A percentile compares a stretch with the other conserved stretches of the same genome.
These are phyloP conservation scores for Leptopilina clavipes DNA, from an alignment of 1,140 invertebrate species.

Conservation along the genomic window DNA sequence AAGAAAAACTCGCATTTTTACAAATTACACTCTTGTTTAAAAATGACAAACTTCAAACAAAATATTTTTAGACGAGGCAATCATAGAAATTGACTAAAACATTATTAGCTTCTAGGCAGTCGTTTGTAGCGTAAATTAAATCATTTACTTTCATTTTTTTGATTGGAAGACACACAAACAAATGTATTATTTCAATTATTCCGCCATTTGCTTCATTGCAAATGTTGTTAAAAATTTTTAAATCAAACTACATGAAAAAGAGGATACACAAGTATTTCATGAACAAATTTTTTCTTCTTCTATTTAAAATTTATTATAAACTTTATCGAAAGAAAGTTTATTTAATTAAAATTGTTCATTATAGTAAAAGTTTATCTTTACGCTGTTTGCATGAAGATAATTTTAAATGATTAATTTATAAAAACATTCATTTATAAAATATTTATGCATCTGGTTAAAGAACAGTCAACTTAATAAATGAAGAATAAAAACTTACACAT, in stretches of 20 bases:
- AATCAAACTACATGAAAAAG: too few species aligned
- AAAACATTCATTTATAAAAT: neutral
- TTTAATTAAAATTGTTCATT: too few species aligned
- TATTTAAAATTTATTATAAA: too few species aligned
- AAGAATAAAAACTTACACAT: too few species aligned
- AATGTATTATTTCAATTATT: neutral
- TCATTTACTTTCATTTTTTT: neutral
- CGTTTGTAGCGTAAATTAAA: neutral
- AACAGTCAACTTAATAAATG: neutral
- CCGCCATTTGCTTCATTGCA: constrained; percentile 21
- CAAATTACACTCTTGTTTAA: neutral
- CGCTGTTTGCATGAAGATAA: too few species aligned
- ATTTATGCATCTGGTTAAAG: neutral
- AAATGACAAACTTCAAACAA: neutral
- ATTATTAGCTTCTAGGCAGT: neutral
- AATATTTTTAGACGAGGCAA: neutral
- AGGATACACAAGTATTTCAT: too few species aligned
- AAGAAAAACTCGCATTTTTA: constrained; percentile 18
- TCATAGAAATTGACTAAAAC: neutral
- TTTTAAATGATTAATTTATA: too few species aligned
- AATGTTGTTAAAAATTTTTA: neutral
- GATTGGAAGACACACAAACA: neutral
- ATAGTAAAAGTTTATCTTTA: too few species aligned
- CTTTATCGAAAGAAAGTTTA: too few species aligned
- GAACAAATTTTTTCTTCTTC: too few species aligned